Evolutionary conservation across 2,113 vertebrate genomes (phyloP).

Genomic region (Heloderma charlesbogerti): DNA sequence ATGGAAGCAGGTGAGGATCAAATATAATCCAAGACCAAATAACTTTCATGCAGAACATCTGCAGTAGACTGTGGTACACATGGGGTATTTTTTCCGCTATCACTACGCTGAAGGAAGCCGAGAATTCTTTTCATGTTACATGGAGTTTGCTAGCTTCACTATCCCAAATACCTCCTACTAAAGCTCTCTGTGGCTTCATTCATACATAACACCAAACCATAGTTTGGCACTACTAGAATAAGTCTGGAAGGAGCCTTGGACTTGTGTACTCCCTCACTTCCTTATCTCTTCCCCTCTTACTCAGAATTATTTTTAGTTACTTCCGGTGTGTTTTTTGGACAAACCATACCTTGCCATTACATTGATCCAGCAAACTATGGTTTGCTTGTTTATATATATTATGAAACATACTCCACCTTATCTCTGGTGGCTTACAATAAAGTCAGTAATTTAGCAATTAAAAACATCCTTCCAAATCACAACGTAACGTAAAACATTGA

Average conservation of each 20-base stretch:
- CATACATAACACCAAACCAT: background rate
- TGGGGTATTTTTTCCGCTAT: background rate
- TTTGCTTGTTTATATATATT: background rate
- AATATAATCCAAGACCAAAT: background rate
- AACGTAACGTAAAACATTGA: no score
- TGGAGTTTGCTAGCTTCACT: background rate
- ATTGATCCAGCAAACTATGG: background rate
- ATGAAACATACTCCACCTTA: no score
- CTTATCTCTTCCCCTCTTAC: no score
- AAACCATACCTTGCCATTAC: background rate
- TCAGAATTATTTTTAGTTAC: background rate
- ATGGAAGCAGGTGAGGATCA: background rate
- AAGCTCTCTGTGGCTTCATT: background rate
- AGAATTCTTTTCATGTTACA: background rate
- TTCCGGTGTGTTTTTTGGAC: background rate
- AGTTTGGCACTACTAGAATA: background rate
- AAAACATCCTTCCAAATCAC: no score
- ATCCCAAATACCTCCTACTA: no score
- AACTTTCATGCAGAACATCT: background rate
- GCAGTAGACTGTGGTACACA: background rate
- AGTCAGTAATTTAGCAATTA: no score
- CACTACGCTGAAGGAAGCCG: background rate
- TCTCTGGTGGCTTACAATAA: no score
- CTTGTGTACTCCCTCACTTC: background rate
- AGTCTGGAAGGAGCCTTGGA: background rate